Evolutionary conservation across 2,797 vertebrate species (phyloP), one percentile per base, ranked within the genome.

Genomic region (Novumbra hubbsi): DNA sequence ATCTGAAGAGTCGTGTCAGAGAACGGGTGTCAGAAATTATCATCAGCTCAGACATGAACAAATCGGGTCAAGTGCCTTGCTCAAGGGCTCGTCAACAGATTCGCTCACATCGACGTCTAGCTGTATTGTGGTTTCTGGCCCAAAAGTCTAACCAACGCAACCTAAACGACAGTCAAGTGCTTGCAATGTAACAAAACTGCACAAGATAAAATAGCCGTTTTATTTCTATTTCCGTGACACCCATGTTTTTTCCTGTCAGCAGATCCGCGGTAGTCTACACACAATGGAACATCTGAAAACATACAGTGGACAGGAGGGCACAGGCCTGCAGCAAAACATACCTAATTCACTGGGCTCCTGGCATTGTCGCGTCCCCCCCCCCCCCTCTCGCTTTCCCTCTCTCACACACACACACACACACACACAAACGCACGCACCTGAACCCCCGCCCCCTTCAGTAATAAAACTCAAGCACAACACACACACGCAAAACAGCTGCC

Each of bases 381-480:
- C 12, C 6, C 14, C 14, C 41, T 45, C 41, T 14, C 41, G 9
- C 2, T 45, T 24, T 50, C 19, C 69, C 62, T 76, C 73, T 34
- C 64, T 14, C 45, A 11, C 71, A 38, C 45, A n/a, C 72, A 32
- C 62, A 30, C 72, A 27, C 71, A 16, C 27, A 16, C 72, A 41
- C 73, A 49, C 74, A 68, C 71, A 80, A 70, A 76, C 73, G 62
- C 75, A 72, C 78, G 70, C 74, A 78, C 66, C 70, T 62, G 82
- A 68, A 41, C 74, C 73, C 32, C 77, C n/a, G 73, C 79, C 77
- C 81, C 84, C 78, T 77, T 88, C 57, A 32, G 52, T 82, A 79
- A 84, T 66, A 88, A 38, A 85, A 86, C 73, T 79, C 82, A 68
- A 72, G 71, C 72, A 75, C 76, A 73, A 79, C 71, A 48, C 60